A percentile compares a stretch with the other conserved stretches of the same genome.
phyloP scores from a whole-genome alignment of 2,113 vertebrate species.

The Martes martes region DNA sequence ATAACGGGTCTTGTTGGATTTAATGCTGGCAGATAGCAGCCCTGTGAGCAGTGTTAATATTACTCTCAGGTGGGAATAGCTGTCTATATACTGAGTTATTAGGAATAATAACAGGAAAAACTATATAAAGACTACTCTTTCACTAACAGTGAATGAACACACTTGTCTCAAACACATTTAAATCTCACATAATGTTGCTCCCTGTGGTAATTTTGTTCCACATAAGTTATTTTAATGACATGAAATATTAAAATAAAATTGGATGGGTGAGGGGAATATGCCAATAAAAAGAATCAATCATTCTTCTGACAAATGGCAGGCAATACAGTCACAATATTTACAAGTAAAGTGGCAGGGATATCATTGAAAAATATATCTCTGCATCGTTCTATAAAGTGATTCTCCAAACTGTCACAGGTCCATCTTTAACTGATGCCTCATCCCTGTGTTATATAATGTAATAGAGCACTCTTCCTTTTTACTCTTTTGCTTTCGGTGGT shows the following conservation, averaged over 20 bases:
- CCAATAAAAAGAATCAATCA: slow-evolving; percentile 64
- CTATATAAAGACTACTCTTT: not conserved
- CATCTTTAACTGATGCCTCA: slow-evolving; percentile 52
- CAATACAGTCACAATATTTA: slow-evolving; percentile 70
- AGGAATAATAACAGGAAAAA: slow-evolving; percentile 39
- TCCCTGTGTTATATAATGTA: slow-evolving; percentile 57
- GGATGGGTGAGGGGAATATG: not conserved
- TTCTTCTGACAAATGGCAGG: slow-evolving; percentile 68
- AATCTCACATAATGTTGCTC: slow-evolving; percentile 39
- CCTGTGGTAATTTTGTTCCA: slow-evolving; percentile 57
- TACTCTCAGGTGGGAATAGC: not conserved
- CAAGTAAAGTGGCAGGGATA: slow-evolving; percentile 71
- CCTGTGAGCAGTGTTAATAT: not conserved
- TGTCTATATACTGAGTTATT: not conserved
- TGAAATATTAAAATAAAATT: slow-evolving; percentile 70
- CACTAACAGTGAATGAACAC: slow-evolving; percentile 55
- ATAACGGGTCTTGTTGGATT: not conserved
- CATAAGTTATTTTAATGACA: slow-evolving; percentile 39
- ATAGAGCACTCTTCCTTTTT: not conserved
- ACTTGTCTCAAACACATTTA: slow-evolving; percentile 51
- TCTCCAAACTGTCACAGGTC: not conserved
- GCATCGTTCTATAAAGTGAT: not conserved
- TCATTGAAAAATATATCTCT: slow-evolving; percentile 69
- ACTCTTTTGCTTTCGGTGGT: slow-evolving; percentile 37
- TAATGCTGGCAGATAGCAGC: not conserved